Conservation (phyloP, 2,113 vertebrate species). For the Ciconia stormi region DNA sequence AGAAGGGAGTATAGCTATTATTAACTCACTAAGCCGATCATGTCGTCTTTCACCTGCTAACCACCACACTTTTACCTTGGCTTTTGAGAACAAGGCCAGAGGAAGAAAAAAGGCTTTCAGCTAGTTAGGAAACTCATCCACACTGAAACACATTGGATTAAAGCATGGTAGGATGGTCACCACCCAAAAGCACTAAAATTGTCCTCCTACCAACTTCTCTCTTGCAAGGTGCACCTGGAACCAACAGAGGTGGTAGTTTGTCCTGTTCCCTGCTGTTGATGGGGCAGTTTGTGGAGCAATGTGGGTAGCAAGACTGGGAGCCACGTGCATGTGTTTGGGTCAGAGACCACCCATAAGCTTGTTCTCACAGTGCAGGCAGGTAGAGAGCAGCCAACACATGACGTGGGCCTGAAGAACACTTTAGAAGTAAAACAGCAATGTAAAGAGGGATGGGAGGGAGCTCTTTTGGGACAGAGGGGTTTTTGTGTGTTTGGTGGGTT, state of each 20-base stretch:
- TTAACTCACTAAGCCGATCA: background rate
- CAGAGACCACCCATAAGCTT: background rate
- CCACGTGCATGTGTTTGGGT: fast-evolving
- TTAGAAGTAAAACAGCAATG: background rate
- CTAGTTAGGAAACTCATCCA: background rate
- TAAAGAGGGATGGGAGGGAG: background rate
- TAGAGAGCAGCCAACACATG: background rate
- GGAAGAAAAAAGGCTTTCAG: background rate
- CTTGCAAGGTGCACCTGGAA: background rate
- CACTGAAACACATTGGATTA: background rate
- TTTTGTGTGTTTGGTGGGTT: background rate
- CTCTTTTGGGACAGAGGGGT: fast-evolving
- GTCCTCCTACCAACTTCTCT: background rate
- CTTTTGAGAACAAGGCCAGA: background rate
- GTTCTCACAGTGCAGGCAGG: background rate
- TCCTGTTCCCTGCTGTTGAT: fast-evolving
- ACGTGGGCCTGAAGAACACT: background rate
- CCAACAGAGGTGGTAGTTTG: background rate
- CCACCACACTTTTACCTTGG: background rate
- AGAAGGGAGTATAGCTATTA: background rate
- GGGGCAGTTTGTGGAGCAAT: fast-evolving
- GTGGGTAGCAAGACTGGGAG: background rate
- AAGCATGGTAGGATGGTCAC: background rate
- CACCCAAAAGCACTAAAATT: background rate
- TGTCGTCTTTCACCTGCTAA: background rate